Evolutionary conservation across 1,140 invertebrate genomes (phyloP).

Genomic region (Babylonia areolata): DNA sequence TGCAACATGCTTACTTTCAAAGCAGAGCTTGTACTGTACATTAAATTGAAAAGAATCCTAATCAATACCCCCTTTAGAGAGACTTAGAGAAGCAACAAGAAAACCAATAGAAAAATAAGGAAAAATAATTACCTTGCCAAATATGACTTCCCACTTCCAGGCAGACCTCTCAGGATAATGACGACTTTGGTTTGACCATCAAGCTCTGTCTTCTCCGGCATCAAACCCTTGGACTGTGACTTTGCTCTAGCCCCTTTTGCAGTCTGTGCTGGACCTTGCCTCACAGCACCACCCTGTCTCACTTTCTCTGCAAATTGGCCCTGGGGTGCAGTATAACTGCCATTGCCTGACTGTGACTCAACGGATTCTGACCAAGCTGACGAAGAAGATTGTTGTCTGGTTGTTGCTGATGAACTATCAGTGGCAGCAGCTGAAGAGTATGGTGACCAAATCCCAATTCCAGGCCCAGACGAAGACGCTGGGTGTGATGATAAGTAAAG

Average conservation of each 20-base stretch:
- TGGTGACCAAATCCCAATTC: neutral
- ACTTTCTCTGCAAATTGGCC: neutral
- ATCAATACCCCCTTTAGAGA: too few relatives aligned
- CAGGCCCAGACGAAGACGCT: neutral
- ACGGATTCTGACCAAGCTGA: neutral
- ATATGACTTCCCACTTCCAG: conserved; percentile 88
- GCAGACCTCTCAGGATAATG: conserved; percentile 85
- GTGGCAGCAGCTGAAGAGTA: neutral
- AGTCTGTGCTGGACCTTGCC: too few relatives aligned
- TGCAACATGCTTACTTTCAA: too few relatives aligned
- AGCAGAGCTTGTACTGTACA: too few relatives aligned
- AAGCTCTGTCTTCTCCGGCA: neutral
- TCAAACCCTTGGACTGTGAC: neutral
- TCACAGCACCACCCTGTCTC: conserved; percentile 30
- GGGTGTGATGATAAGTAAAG: neutral
- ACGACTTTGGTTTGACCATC: conserved; percentile 75
- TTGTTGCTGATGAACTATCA: neutral
- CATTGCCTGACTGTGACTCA: neutral
- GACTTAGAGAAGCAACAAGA: too few relatives aligned
- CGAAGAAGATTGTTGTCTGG: neutral
- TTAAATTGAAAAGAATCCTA: too few relatives aligned
- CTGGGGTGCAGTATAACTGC: neutral
- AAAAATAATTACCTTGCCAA: conserved; percentile 78
- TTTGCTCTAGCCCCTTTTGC: too few relatives aligned
- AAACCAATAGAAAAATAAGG: neutral